Conservation (phyloP, 2,888 invertebrate genomes). For the Subacronicta megacephala region DNA sequence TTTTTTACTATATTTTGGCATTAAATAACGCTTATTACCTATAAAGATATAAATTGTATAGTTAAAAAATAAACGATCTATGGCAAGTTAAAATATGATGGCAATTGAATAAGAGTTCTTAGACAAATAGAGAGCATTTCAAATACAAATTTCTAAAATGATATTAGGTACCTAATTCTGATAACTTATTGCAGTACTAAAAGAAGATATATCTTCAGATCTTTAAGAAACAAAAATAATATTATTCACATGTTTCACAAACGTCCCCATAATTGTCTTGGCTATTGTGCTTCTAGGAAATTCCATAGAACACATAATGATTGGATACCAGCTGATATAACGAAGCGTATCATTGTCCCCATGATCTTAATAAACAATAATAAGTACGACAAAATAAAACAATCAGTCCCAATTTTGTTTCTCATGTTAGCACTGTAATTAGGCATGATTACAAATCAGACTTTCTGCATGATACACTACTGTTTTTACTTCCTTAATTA, state of each 20-base stretch:
- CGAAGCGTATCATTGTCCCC: constrained; percentile 28
- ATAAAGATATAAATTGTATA: too few species aligned
- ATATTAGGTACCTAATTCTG: too few species aligned
- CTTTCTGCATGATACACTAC: constrained; percentile 8
- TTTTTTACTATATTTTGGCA: too few species aligned
- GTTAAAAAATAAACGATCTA: too few species aligned
- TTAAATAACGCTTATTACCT: too few species aligned
- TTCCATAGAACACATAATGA: constrained; percentile 19
- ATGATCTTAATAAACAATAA: constrained; percentile 31
- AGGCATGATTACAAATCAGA: constrained; percentile 32
- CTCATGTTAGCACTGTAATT: constrained; percentile 32
- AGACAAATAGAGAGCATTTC: not conserved
- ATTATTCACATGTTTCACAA: constrained; percentile 7
- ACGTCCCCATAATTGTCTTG: constrained; percentile 18
- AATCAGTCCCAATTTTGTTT: constrained; percentile 34
- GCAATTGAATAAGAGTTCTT: not conserved
- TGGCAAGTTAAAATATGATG: too few species aligned
- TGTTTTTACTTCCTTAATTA: constrained; percentile 42
- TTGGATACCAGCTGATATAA: constrained; percentile 1
- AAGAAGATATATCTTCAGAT: not conserved
- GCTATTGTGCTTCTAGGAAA: not conserved
- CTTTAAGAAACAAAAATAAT: not conserved
- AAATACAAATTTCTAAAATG: too few species aligned
- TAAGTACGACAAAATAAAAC: constrained; percentile 42
- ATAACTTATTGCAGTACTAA: too few species aligned